Base-by-base conservation (phyloP, 2,888 invertebrate genomes). In the Carterocephalus palaemon region DNA sequence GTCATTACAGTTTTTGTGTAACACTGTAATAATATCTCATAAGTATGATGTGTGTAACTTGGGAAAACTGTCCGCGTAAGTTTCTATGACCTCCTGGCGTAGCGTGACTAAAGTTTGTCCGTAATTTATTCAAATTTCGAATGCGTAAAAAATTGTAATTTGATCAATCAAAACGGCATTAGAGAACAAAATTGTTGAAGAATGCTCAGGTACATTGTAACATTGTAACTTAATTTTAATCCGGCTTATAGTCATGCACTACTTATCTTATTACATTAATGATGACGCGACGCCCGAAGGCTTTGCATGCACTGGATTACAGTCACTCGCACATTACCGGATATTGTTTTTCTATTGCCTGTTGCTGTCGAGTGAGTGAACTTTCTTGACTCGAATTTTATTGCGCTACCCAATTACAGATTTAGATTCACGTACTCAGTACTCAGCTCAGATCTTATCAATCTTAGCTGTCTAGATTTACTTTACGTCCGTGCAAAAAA, bases 81-180 rank as follows among this genome's bases (percentile, higher is more conserved):
- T 61, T 60, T 47, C 23, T 52, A 64, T 59, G 55, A 60, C 59
- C 52, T 38, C 56, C 69, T 73, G 64, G 67, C 73, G 75, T 77
- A 73, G 72, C 67, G 52, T 46, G 31, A 53, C 51, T 53, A 54
- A 57, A 52, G 45, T 51, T 55, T 40, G 48, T 47, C 36, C 46
- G 49, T 47, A 49, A 33, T 50, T 33, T 45, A 56, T 49, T 53
- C 52, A 60, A 61, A 62, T 64, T 56, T 62, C 55, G 62, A 67
- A 64, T 69, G 64, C 58, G 64, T 68, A 75, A 76, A 75, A 74
- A 73, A 64, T 58, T 33, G 53, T 77, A 78, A 76, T 77, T 74
- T 64, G 64, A 62, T 69, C 75, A 81, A 84, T 84, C 82, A 83
- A 83, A 83, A 75, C 54, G 54, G 64, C 81, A 84, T 84, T 84